Conservation (phyloP, 2,888 invertebrate species). For the Ferrisia virgata region DNA sequence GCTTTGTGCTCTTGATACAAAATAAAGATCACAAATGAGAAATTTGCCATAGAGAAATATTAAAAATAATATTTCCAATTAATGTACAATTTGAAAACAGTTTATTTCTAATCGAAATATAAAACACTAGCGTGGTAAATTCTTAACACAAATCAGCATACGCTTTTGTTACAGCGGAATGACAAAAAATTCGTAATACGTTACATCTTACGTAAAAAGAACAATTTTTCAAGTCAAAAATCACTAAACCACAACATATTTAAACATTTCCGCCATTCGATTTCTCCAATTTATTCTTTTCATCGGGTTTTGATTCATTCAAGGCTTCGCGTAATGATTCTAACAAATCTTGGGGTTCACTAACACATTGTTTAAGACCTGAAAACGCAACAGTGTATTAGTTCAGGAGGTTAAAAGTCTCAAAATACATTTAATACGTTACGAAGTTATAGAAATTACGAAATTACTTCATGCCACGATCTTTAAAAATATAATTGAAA, state of each 20-base stretch:
- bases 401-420: not conserved
- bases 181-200: not conserved
- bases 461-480: not conserved
- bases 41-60: not conserved
- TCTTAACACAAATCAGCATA: not conserved
- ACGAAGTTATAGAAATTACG: not conserved
- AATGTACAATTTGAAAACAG: not conserved
- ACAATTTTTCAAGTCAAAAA: not conserved
- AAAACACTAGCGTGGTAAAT: slow-evolving; percentile 19
- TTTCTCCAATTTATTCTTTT: not conserved
- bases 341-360: slow-evolving; percentile 39
- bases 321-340: slow-evolving; percentile 35
- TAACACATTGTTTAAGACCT: slow-evolving; percentile 16
- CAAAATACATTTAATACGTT: not conserved
- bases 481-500: not conserved
- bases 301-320: not conserved
- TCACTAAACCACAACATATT: not conserved
- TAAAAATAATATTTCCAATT: not conserved
- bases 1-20: too few relatives aligned
- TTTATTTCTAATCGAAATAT: not conserved
- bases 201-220: not conserved
- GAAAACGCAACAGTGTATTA: too few relatives aligned
- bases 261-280: slow-evolving; percentile 23
- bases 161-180: not conserved
- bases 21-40: too few relatives aligned